Evolutionary conservation across 2,113 vertebrate genomes (phyloP), one percentile per base, ranked within the genome.

Genomic region (Antennarius striatus): DNA sequence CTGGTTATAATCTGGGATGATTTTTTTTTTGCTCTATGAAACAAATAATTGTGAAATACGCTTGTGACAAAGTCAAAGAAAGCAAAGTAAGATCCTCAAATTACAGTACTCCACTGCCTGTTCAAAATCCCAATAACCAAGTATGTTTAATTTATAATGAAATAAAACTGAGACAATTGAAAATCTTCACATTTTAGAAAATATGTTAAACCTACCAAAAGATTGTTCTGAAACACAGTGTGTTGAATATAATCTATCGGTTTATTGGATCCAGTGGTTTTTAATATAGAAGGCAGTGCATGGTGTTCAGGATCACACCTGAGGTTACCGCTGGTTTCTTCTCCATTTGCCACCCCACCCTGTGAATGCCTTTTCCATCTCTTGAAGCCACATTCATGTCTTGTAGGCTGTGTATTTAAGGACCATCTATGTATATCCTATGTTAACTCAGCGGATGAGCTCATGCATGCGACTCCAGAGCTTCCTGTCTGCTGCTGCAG

Each of bases 361-460:
- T 2, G 2, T 22, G 22, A 22, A 50, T 14, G 6, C 55, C 54
- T 45, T 14, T 61, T 61, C 49, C 10, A 2, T 42, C 55, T 57
- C 62, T 11, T 32, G n/a, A 68, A 64, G 63, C 77, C 80, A 81
- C 73, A 55, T 47, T 22, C 50, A 56, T 39, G 60, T 56, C 68
- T 66, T 55, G 65, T 13, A 43, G 5, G 3, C 10, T 16, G 57
- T 79, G 12, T 83, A 80, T 86, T 83, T 81, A 49, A 2, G n/a
- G 84, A 68, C 28, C 52, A 32, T 79, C 81, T 75, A 71, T 88
- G 84, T 81, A 75, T 80, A 75, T 77, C 68, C 46, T 11, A n/a
- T 63, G 48, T 46, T 56, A 66, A 67, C 40, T 43, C 39, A 28
- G 54, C 53, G 73, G 59, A 60, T 76, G 80, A 85, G 77, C 75